Evolutionary conservation across 2,888 invertebrate genomes (phyloP), one percentile per base, ranked within the genome.

Genomic region (Tinea pellionella): DNA sequence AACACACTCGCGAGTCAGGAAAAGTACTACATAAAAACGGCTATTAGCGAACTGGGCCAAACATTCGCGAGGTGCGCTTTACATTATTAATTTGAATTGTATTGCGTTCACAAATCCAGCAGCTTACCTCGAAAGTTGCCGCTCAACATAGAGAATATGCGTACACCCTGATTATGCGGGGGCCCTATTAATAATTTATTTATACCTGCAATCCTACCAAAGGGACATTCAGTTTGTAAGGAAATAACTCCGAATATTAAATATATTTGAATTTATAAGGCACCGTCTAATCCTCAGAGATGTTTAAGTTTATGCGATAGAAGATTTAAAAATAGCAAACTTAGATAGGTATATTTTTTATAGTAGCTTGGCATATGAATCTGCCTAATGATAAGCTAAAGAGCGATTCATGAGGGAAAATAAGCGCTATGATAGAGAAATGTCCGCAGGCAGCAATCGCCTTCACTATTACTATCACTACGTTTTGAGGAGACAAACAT

Each of bases 91-190:
- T 53, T 53, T 53, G 3, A 47, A 4, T 47, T 53, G 53, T 53
- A 18, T 53, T 24, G 53, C 53, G 18, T 53, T 53, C 53, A 53
- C 24, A 53, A 53, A 53, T 53, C 53, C 53, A 53, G 9, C 16
- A 47, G 47, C 15, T 47, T 47, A 47, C 47, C 9, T 47, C 47
- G 47, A 16, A 47, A 47, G 13, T 47, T 47, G 47, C 47, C 47
- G 15, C 47, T 2, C 13, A 15, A 47, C 47, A 47, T 47, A 47
- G 47, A 47, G 16, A 24, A 53, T 24, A 53, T 53, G 53, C 53
- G 53, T 53, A 47, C 47, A 47, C 47, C 47, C 47, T 47, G 47
- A 47, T 47, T 47, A 47, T 47, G 47, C 47, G 47, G 42, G n/a
- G 15, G 47, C 47, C 37, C 47, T 47, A 47, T 47, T 47, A 47